Base-by-base conservation (phyloP, 2,888 invertebrate species). In the Drosophila affinis region DNA sequence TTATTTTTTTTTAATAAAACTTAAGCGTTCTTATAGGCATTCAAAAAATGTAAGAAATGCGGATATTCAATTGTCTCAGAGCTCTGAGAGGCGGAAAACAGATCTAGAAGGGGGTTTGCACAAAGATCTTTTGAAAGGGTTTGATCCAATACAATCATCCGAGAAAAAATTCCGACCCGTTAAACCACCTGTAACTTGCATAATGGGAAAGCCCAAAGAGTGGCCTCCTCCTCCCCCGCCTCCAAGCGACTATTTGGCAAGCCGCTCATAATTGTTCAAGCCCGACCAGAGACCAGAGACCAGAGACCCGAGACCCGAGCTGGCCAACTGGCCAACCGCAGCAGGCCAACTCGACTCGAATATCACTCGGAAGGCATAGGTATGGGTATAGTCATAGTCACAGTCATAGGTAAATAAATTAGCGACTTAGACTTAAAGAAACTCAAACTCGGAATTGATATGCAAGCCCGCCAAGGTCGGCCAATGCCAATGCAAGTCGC, bases 331-430 rank as follows among this genome's bases (percentile, higher is more conserved):
- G 44, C 70, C 64, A 75, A 69, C 63, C 65, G 59, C 49, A 56
- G 54, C 34, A 48, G 32, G 27, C 47, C 62, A 68, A 64, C 56
- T 71, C 65, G 45, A 60, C 60, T 59, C 12, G 24, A 14, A 52
- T 63, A 62, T 45, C 70, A 73, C 68, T 71, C 75, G 56, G 72
- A 62, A 29, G 39, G 34, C 34, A 34, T 2, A 3, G 32, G 24
- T 24, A 32, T 10, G 3, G 34, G 34, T 9, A 34, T 10, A 34
- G 12, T 4, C 29, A 29, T 7, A 27, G 27, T 9, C 32, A 10
- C 3, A 86, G 68, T 61, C 81, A 69, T 74, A 81, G 69, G 62
- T 80, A 85, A 79, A 85, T 87, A 85, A 85, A 87, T 85, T 87
- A 87, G 77, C 81, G 76, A 82, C 81, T 85, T 87, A 75, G 39